A percentile compares a stretch with the other conserved stretches of the same genome.
Evolutionary conservation across 2,888 invertebrate genomes (phyloP).

Genomic region (Ornithoptera priamus): DNA sequence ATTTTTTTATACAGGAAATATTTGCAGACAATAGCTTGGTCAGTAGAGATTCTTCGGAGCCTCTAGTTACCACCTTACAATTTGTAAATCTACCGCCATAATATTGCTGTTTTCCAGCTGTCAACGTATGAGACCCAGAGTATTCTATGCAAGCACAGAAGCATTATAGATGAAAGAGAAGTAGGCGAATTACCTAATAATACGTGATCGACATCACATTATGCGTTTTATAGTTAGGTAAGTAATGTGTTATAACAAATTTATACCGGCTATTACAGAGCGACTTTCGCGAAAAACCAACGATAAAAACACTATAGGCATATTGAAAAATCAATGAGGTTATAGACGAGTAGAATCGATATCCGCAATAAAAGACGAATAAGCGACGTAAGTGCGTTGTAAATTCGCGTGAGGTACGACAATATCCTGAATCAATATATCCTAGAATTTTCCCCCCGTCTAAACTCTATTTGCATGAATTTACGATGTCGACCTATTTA

Average conservation of each 20-base stretch:
- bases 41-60: too few species aligned
- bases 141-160: too few species aligned
- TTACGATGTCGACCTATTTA: conserved; percentile 45
- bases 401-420: conserved; percentile 45
- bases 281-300: background rate
- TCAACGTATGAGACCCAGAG: too few species aligned
- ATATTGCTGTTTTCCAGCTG: too few species aligned
- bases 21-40: too few species aligned
- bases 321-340: conserved; percentile 29
- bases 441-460: conserved; percentile 39
- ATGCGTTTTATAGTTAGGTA: background rate
- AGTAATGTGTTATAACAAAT: background rate
- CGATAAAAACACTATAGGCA: background rate
- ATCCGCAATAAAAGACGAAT: conserved; percentile 40
- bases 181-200: too few species aligned
- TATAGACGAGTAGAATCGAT: conserved; percentile 30
- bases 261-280: background rate
- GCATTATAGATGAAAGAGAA: too few species aligned
- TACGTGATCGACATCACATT: too few species aligned
- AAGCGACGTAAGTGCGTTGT: conserved; percentile 45
- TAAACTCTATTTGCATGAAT: conserved; percentile 46
- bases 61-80: too few species aligned
- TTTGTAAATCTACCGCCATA: too few species aligned
- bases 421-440: conserved; percentile 52
- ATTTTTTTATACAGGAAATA: too few species aligned